These are phyloP conservation scores for Neria commutata DNA, from an alignment of 2,888 invertebrate species.

Conservation along the genomic window DNA sequence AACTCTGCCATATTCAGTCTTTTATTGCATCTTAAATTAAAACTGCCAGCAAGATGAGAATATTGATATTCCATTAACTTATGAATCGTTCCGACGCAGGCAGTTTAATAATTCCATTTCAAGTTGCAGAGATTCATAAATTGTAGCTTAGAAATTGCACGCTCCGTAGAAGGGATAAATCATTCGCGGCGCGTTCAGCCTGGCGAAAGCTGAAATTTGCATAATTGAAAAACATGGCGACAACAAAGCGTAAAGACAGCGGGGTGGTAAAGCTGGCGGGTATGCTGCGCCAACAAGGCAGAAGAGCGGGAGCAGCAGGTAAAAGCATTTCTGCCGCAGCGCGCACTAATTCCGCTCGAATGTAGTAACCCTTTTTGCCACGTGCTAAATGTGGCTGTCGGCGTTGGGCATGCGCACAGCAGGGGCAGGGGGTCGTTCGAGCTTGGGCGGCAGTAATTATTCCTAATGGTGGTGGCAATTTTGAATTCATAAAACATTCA, in stretches of 20 bases:
- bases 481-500: constrained; percentile 21
- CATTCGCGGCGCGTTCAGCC: not conserved
- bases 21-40: not conserved
- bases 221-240: constrained; percentile 15
- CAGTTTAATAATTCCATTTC: constrained; percentile 25
- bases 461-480: constrained; percentile 9
- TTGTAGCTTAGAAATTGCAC: not conserved
- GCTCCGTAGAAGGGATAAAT: not conserved
- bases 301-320: no score
- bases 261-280: no score
- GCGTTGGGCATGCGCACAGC: no score
- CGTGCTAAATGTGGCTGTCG: no score
- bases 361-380: no score
- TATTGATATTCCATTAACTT: not conserved
- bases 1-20: no score
- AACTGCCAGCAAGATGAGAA: not conserved
- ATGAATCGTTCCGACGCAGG: constrained; percentile 11
- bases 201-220: constrained; percentile 11
- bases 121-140: not conserved
- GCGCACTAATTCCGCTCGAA: no score
- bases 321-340: no score
- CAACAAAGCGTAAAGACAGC: no score
- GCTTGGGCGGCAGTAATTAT: constrained; percentile 14
- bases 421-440: not conserved
- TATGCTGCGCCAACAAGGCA: no score